phyloP scores from a whole-genome alignment of 2,113 vertebrate species.

The Nestor notabilis region DNA sequence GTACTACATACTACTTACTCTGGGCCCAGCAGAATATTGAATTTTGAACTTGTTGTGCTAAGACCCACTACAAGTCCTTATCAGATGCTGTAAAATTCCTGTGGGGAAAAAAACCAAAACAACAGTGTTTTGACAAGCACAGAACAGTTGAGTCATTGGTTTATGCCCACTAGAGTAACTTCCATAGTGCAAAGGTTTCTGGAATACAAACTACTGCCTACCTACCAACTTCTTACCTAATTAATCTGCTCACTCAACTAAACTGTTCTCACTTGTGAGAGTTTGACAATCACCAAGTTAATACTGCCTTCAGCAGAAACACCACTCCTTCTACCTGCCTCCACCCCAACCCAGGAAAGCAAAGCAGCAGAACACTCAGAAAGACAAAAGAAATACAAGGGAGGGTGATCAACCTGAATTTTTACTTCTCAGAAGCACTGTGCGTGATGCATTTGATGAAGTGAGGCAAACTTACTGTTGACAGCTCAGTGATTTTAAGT shows the following conservation, averaged over 20 bases:
- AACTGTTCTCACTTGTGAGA: not conserved
- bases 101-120: rapidly evolving
- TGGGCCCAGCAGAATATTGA: not conserved
- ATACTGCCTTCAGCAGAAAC: not conserved
- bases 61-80: not conserved
- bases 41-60: not conserved
- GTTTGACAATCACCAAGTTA: not conserved
- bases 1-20: not conserved
- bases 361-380: not conserved
- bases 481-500: constrained; percentile 57
- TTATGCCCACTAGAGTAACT: not conserved
- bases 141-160: not conserved
- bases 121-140: not conserved
- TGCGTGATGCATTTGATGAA: constrained; percentile 10
- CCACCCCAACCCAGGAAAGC: not conserved
- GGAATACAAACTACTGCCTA: not conserved
- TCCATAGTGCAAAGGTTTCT: not conserved
- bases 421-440: not conserved
- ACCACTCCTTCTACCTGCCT: not conserved
- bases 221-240: not conserved
- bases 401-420: not conserved
- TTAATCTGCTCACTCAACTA: not conserved
- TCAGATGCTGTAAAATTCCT: not conserved
- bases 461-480: constrained; percentile 4
- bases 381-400: not conserved